phyloP scores from a whole-genome alignment of 2,113 vertebrate species.

The Tupaia chinensis region DNA sequence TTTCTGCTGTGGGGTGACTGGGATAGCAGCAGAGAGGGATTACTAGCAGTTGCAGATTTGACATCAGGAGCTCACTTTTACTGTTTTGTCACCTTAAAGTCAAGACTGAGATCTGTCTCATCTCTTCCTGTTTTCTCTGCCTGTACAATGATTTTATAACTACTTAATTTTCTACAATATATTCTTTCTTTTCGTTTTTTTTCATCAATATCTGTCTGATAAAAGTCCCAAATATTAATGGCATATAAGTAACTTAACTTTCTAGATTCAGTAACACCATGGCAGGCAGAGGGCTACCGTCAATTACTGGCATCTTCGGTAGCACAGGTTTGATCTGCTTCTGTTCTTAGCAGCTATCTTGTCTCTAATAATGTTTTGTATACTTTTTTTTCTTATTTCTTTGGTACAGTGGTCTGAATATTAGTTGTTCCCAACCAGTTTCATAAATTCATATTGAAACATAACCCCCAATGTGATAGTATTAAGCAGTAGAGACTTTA shows the following conservation, averaged over 20 bases:
- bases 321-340: neutral
- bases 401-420: neutral
- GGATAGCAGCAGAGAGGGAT: neutral
- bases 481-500: neutral
- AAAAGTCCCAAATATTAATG: neutral
- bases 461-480: neutral
- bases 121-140: neutral
- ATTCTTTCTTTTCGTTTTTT: neutral
- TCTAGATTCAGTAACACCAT: neutral
- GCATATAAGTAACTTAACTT: neutral
- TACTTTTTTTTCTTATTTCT: neutral
- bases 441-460: neutral
- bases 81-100: neutral
- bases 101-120: neutral
- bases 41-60: neutral
- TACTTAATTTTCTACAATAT: neutral
- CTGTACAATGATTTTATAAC: neutral
- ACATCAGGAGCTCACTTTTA: neutral
- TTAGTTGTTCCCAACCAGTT: neutral
- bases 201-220: neutral
- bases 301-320: neutral
- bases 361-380: neutral
- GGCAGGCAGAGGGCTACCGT: neutral
- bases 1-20: neutral
- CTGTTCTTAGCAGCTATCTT: neutral